These are phyloP conservation scores for Caranx ignobilis DNA, from an alignment of 2,113 vertebrate species.

Conservation along the genomic window DNA sequence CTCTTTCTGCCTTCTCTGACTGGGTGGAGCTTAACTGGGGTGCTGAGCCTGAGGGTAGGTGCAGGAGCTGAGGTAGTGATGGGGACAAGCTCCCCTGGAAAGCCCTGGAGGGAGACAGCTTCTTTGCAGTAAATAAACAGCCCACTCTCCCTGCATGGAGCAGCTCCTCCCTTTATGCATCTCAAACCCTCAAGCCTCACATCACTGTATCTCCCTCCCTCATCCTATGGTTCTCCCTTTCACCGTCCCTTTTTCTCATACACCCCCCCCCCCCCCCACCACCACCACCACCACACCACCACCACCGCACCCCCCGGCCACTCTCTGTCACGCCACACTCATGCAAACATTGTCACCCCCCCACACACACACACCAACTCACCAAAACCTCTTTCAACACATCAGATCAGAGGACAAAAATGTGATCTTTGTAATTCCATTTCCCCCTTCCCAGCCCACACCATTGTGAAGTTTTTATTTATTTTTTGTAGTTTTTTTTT, in stretches of 20 bases:
- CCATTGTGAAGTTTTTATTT: slow-evolving; percentile 43
- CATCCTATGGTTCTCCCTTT: slow-evolving; percentile 8
- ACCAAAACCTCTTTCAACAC: slow-evolving; percentile 57
- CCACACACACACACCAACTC: slow-evolving; percentile 42
- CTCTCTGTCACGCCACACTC: slow-evolving; percentile 56
- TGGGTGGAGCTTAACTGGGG: slow-evolving; percentile 61
- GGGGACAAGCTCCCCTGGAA: slow-evolving; percentile 70
- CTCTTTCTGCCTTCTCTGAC: slow-evolving; percentile 24
- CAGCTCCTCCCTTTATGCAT: slow-evolving; percentile 62
- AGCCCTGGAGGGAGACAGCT: slow-evolving; percentile 70
- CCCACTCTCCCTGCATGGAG: slow-evolving; percentile 74
- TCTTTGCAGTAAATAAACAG: slow-evolving; percentile 82
- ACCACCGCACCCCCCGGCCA: background rate
- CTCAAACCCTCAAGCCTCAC: slow-evolving; percentile 72
- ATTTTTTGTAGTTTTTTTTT: slow-evolving; percentile 12
- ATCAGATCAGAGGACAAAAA: slow-evolving; percentile 74
- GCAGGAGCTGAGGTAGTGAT: slow-evolving; percentile 71
- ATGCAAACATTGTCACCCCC: slow-evolving; percentile 55
- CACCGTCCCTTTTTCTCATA: slow-evolving; percentile 37
- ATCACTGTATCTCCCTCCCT: slow-evolving; percentile 33
- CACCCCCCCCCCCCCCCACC: background rate
- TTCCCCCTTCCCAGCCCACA: slow-evolving; percentile 62
- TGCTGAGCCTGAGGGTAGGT: slow-evolving; percentile 64
- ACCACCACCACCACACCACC: background rate
- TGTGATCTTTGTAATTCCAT: slow-evolving; percentile 77